Conservation (phyloP, 2,888 invertebrate species). For the Gandaritis pyraliata region DNA sequence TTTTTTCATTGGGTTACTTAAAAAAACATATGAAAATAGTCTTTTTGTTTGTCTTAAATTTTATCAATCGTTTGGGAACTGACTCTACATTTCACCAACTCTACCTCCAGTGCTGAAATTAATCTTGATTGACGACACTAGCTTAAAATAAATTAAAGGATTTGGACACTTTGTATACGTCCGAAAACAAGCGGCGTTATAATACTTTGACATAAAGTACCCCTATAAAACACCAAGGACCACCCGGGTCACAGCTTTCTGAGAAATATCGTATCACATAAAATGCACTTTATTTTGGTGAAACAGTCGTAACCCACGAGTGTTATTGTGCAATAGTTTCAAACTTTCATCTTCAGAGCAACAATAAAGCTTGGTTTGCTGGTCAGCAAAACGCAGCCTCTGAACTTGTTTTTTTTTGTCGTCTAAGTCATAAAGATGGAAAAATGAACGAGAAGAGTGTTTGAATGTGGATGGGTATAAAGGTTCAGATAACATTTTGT, state of each 20-base stretch:
- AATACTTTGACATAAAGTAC: slow-evolving; percentile 62
- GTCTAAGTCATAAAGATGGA: too few species aligned
- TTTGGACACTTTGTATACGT: slow-evolving; percentile 51
- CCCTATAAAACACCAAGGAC: slow-evolving; percentile 59
- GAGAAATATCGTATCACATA: slow-evolving; percentile 52
- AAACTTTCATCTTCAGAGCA: not conserved
- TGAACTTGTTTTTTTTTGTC: too few species aligned
- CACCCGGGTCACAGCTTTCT: slow-evolving; percentile 60
- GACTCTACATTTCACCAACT: too few species aligned
- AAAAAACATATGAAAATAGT: too few species aligned
- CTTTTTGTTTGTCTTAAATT: too few species aligned
- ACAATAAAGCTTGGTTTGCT: too few species aligned
- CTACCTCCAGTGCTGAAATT: slow-evolving; percentile 18
- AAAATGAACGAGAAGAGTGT: too few species aligned
- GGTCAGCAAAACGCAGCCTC: too few species aligned
- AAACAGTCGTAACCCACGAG: slow-evolving; percentile 19
- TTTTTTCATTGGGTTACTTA: too few species aligned
- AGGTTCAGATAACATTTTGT: too few species aligned
- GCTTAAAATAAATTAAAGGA: slow-evolving; percentile 39
- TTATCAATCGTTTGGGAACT: too few species aligned
- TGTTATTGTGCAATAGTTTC: slow-evolving; percentile 9
- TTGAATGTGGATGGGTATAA: too few species aligned
- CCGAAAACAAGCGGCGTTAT: slow-evolving; percentile 55
- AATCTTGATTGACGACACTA: slow-evolving; percentile 28
- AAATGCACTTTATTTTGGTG: slow-evolving; percentile 56